Percentiles rank a stretch among this genome's conserved stretches.
Conservation (phyloP, 2,797 vertebrate genomes). For the Acanthurus lineatus region DNA sequence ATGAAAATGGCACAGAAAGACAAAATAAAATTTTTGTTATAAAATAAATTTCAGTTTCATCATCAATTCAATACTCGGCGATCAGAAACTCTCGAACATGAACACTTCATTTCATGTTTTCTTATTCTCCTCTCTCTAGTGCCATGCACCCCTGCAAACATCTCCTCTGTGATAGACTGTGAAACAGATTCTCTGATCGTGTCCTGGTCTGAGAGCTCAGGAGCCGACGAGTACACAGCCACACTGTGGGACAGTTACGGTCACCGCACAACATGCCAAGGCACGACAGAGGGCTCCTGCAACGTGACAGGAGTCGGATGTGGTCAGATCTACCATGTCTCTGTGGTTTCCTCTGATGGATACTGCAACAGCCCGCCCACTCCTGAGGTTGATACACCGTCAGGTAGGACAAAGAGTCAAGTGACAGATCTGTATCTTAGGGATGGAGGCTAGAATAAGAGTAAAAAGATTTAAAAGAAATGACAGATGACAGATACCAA, state of each 20-base stretch:
- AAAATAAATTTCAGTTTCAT: too few relatives aligned
- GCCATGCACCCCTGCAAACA: constrained; percentile 80
- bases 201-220: constrained; percentile 78
- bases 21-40: too few relatives aligned
- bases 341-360: constrained; percentile 80
- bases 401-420: constrained; percentile 69
- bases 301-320: constrained; percentile 78
- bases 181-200: constrained; percentile 63
- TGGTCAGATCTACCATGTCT: constrained; percentile 80
- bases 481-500: not conserved
- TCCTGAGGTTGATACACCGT: constrained; percentile 36
- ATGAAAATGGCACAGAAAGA: too few relatives aligned
- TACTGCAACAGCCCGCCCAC: constrained; percentile 80
- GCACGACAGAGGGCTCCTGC: constrained; percentile 72
- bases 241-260: constrained; percentile 73
- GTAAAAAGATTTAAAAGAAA: too few relatives aligned
- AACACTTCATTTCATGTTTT: too few relatives aligned
- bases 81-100: too few relatives aligned
- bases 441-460: not conserved
- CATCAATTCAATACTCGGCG: too few relatives aligned
- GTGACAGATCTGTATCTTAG: not conserved
- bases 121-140: constrained; percentile 61
- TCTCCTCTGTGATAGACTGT: constrained; percentile 73
- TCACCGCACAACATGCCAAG: constrained; percentile 78
- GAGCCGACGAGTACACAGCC: constrained; percentile 81